phyloP scores from a whole-genome alignment of 2,113 vertebrate species.

The Cyprinodon variegatus region DNA sequence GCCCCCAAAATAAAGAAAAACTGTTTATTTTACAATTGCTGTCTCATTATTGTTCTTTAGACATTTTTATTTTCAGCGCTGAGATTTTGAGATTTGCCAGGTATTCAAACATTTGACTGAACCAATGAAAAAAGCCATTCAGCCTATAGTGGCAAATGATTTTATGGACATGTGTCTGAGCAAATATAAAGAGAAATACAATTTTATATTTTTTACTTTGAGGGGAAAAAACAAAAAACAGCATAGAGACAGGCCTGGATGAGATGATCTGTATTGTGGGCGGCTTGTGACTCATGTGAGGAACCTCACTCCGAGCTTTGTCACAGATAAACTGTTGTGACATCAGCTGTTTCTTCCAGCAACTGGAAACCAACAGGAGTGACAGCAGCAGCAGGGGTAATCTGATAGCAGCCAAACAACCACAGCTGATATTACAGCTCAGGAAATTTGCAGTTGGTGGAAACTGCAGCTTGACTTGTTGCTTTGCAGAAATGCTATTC shows the following conservation, averaged over 20 bases:
- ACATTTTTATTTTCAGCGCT: too few relatives aligned
- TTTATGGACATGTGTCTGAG: too few relatives aligned
- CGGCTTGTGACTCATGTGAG: conserved; percentile 39
- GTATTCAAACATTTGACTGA: too few relatives aligned
- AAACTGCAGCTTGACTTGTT: not conserved
- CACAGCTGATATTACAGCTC: conserved; percentile 22
- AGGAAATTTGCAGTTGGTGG: conserved; percentile 16
- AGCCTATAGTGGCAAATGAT: too few relatives aligned
- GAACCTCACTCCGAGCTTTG: conserved; percentile 34
- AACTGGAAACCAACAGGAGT: conserved; percentile 29
- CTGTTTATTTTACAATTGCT: too few relatives aligned
- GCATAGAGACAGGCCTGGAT: conserved; percentile 7
- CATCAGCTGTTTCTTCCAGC: conserved; percentile 37
- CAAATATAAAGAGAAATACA: too few relatives aligned
- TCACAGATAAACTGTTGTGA: conserved; percentile 30
- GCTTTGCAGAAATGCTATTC: conserved; percentile 32
- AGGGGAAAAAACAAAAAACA: too few relatives aligned
- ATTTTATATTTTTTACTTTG: too few relatives aligned
- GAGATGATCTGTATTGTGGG: conserved; percentile 21
- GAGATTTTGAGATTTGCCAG: too few relatives aligned
- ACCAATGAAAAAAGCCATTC: too few relatives aligned
- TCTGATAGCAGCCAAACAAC: conserved; percentile 5
- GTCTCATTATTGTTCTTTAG: too few relatives aligned
- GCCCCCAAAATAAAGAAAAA: too few relatives aligned
- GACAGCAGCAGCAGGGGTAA: conserved; percentile 8